Percentiles rank a stretch among this genome's conserved stretches.
Evolutionary conservation across 2,888 invertebrate genomes (phyloP).

Genomic region (Idaea dimidiata): DNA sequence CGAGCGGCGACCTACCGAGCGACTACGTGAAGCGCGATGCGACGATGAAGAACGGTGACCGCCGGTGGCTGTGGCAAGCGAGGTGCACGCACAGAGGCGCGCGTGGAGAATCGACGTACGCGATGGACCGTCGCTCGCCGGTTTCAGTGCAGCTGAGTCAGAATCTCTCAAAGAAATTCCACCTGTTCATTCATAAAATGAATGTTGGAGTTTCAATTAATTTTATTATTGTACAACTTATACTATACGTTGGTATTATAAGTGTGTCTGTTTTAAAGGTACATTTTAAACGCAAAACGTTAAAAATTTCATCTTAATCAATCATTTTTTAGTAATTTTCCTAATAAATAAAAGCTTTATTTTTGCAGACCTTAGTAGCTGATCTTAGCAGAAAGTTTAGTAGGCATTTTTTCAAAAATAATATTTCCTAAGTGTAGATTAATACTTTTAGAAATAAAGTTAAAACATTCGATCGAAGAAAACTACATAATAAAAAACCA

Average conservation of each 20-base stretch:
- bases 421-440: no score
- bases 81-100: constrained; percentile 53
- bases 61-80: neutral
- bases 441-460: no score
- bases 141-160: constrained; percentile 26
- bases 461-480: no score
- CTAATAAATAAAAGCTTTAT: no score
- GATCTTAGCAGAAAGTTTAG: no score
- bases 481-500: no score
- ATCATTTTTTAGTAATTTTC: no score
- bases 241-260: neutral
- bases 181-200: neutral
- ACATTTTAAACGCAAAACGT: no score
- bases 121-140: constrained; percentile 56
- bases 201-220: neutral
- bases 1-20: constrained; percentile 37
- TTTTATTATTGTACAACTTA: neutral
- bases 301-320: no score
- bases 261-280: neutral
- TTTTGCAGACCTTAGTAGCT: no score
- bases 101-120: constrained; percentile 78
- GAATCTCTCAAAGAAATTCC: constrained; percentile 10
- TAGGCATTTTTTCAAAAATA: no score
- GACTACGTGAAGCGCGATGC: constrained; percentile 9
- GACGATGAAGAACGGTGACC: neutral